These are phyloP conservation scores for Orchestia grillus DNA, from an alignment of 1,140 invertebrate species.

Conservation along the genomic window DNA sequence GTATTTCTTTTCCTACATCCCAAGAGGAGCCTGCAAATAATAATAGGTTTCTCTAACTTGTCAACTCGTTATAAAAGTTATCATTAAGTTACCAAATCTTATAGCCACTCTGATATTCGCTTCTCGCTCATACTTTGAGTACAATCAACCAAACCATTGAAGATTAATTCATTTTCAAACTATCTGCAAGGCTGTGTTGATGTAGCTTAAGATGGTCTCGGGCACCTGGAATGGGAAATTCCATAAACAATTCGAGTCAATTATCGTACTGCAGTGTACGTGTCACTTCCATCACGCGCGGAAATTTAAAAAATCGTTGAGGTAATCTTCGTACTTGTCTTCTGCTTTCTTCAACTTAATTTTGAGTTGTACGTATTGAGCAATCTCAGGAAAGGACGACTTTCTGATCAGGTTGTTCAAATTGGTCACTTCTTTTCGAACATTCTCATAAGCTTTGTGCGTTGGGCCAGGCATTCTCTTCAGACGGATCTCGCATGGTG, in stretches of 20 bases:
- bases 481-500: not conserved
- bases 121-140: not conserved
- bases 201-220: not conserved
- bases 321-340: not conserved
- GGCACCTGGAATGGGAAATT: not conserved
- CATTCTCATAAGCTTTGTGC: not conserved
- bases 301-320: constrained; percentile 26
- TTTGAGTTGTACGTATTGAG: not conserved
- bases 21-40: not conserved
- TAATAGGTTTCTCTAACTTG: not conserved
- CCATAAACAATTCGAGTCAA: not conserved
- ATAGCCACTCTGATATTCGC: not conserved
- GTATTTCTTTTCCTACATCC: not conserved
- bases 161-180: not conserved
- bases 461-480: not conserved
- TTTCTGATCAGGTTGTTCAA: not conserved
- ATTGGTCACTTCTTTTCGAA: not conserved
- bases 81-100: constrained; percentile 15
- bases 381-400: not conserved
- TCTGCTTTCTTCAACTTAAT: not conserved
- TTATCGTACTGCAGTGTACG: not conserved
- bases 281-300: not conserved
- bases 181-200: not conserved
- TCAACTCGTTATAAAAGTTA: constrained; percentile 24
- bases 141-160: not conserved